These are phyloP conservation scores for Erynnis tages DNA, from an alignment of 2,888 invertebrate species.

Conservation along the genomic window DNA sequence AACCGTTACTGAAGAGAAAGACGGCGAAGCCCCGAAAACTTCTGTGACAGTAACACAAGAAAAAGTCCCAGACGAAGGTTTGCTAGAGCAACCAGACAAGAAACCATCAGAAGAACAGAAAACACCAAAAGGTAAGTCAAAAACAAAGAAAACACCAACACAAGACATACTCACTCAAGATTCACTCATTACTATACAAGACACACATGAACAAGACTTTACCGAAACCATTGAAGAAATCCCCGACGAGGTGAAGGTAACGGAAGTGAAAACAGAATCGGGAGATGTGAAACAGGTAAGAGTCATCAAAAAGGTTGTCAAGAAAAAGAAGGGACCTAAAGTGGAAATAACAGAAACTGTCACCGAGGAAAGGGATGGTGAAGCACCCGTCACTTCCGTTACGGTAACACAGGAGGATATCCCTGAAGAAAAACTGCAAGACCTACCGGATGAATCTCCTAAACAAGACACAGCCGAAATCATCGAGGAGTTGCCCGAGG, in stretches of 20 bases:
- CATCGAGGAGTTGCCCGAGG: constrained; percentile 35
- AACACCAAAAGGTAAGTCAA: constrained; percentile 44
- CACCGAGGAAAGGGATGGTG: background rate
- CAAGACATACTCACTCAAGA: too few relatives aligned
- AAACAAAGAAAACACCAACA: too few relatives aligned
- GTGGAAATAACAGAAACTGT: background rate
- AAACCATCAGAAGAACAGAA: constrained; percentile 24
- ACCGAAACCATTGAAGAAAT: constrained; percentile 28
- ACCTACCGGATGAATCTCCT: too few relatives aligned
- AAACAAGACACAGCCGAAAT: constrained; percentile 29
- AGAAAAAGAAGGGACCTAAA: constrained; percentile 29
- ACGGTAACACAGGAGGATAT: too few relatives aligned
- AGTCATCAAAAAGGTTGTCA: constrained; percentile 38
- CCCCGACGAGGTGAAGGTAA: constrained; percentile 12
- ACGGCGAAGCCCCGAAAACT: constrained; percentile 38
- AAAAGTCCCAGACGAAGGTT: too few relatives aligned
- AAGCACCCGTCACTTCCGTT: too few relatives aligned
- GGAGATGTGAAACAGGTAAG: constrained; percentile 32
- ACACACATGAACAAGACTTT: constrained; percentile 38
- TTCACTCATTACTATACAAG: constrained; percentile 10
- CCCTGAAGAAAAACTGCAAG: too few relatives aligned
- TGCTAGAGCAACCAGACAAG: too few relatives aligned
- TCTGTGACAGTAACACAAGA: too few relatives aligned
- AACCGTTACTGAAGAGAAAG: constrained; percentile 43
- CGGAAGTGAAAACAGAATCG: constrained; percentile 38